Base-by-base conservation (phyloP, 2,888 invertebrate species). In the Trachelus troglodyta region DNA sequence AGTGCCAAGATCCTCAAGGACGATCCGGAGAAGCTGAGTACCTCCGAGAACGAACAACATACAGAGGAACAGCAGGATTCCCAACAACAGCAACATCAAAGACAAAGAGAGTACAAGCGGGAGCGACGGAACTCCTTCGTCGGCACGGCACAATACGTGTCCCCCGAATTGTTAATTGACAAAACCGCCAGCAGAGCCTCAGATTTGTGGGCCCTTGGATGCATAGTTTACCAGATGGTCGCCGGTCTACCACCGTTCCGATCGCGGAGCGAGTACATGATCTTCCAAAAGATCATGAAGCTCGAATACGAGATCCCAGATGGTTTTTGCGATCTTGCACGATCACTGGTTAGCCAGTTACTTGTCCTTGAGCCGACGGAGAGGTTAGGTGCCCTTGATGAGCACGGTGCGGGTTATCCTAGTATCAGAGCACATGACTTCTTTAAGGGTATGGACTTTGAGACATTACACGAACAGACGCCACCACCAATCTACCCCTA, bases 61-160 rank as follows among this genome's bases (percentile, higher is more conserved):
- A 71, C 33, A 6, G 71, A 34, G 69, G 34, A 30, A 74, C 69
- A 68, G 34, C 68, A 74, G 11, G 78, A 91, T 92, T 74, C 91
- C 91, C 68, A 87, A 83, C 77, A 85, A 81, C 79, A 87, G 86
- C 35, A 92, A 92, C 83, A 91, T 91, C 82, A 79, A 82, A 23
- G 81, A 81, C 75, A 81, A 80, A 76, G 77, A 83, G 90, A 92
- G 83, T 92, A 92, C 85, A 92, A 92, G 79, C 92, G 93, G 77
- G 92, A 93, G 84, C 93, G 97, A 80, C 94, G 94, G 86, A 96
- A 95, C 87, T 97, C 97, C 91, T 99, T 99, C 92, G 99, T 99
- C 23, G 99, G 99, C 75, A 99, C 99, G 15, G 99, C 99, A 3
- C 99, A 99, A 91, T 99, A 99, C 92, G 98, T 99, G 0, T 98